Base-by-base conservation (phyloP, 2,888 invertebrate genomes). In the Xanthorhoe designata region DNA sequence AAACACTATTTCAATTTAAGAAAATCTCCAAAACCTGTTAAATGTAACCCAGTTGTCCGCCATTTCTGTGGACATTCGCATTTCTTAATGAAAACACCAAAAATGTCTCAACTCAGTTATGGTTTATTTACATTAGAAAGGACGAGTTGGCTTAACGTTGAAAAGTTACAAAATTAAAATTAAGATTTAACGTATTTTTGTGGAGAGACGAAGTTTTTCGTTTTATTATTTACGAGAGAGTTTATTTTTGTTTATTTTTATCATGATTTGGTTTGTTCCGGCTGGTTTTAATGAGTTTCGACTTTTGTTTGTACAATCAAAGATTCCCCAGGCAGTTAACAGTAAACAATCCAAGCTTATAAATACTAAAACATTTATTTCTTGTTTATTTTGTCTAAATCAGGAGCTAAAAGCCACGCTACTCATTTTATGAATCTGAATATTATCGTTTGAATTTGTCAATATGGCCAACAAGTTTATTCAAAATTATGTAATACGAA, bases 91-190 rank as follows among this genome's bases (percentile, higher is more conserved):
- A 85, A 86, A 87, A 84, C 81, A 80, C 77, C 79, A 79, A 78
- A 85, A 87, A 84, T 65, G 65, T 85, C 42, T 10, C 29, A 60
- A 64, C 59, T 60, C 50, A 60, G 49, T 29, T 81, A 68, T 13
- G 81, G 83, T 81, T 82, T 83, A 88, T 88, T 86, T 87, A 82
- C 88, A 87, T 86, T 80, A 84, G 83, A 87, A 85, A 83, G 79
- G 82, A 80, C 75, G 77, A 79, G 80, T 80, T 76, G 73, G 76
- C 55, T 64, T 75, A 76, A 78, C 74, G 78, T 69, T 66, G 56
- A 72, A 75, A 86, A 86, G 83, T 87, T 86, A 66, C 78, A 74
- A 82, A 86, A 88, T 88, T 87, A 84, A 87, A 87, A 88, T 88
- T 84, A 88, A 85, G 85, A 86, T 87, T 87, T 87, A 87, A 87